These are phyloP conservation scores for Odontophorus gujanensis DNA, from an alignment of 2,113 vertebrate genomes.

Conservation along the genomic window DNA sequence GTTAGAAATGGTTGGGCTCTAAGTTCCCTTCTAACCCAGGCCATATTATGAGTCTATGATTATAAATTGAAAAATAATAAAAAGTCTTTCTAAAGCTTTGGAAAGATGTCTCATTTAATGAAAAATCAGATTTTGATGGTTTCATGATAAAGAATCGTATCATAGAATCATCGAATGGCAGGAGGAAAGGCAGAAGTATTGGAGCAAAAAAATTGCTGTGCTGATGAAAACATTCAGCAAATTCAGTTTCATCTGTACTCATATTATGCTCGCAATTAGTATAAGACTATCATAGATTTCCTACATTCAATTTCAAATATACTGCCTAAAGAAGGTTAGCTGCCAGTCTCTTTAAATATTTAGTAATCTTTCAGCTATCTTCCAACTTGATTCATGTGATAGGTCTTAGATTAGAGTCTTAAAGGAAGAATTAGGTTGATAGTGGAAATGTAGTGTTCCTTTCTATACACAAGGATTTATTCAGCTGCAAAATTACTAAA, in stretches of 20 bases:
- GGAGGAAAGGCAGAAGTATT: not conserved
- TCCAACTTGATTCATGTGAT: not conserved
- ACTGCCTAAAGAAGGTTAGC: not conserved
- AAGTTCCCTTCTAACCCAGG: not conserved
- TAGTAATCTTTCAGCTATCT: not conserved
- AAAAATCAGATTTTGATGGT: not conserved
- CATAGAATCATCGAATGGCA: no score
- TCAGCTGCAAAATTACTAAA: not conserved
- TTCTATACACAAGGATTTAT: not conserved
- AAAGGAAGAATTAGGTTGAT: not conserved
- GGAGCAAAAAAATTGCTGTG: not conserved
- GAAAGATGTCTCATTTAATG: not conserved
- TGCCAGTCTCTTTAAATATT: not conserved
- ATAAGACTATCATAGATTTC: not conserved
- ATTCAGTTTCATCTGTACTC: not conserved
- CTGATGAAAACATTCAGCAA: not conserved
- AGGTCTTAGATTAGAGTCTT: not conserved
- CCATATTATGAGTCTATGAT: not conserved
- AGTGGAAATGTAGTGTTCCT: not conserved
- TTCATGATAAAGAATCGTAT: not conserved
- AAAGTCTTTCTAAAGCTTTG: not conserved
- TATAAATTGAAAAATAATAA: not conserved
- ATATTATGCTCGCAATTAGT: not conserved
- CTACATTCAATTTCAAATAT: not conserved
- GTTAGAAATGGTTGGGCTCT: not conserved